Evolutionary conservation across 2,888 invertebrate species (phyloP), one percentile per base, ranked within the genome.

Genomic region (Chymomyza fuscimana): DNA sequence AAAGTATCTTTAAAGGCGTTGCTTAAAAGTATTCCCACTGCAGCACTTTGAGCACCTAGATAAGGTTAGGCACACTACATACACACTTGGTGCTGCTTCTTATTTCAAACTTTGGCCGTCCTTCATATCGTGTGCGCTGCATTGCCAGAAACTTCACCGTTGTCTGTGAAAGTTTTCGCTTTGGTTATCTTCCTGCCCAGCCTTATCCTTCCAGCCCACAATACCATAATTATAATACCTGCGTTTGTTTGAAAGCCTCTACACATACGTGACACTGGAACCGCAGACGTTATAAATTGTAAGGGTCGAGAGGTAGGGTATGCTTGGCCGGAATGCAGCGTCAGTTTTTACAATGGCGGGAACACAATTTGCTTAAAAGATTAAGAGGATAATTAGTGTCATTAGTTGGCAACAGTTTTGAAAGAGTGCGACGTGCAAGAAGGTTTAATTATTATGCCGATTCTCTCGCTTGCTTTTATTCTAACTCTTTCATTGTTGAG

Each of bases 311-410:
- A 9, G 52, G 22, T n/a, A 60, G 73, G 56, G 46, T 15, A 56
- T 2, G n/a, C n/a, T 19, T 25, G 16, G 64, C 63, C 46, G 5
- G 65, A 10, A 15, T 64, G 46, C 54, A 51, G 67, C 32, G 60
- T 29, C 64, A 67, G 69, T 75, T 74, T 75, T 72, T 65, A 76
- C 74, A 78, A 66, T 73, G 66, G 52, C 16, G 16, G 75, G 67
- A 73, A 73, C 72, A 85, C 73, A 80, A 87, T 87, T 87, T 87
- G 75, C 86, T 82, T 83, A 79, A 77, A 73, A 87, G 87, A 83
- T 83, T 87, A 83, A 80, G 81, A 77, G 80, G 79, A 80, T 85
- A 87, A 87, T 83, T 83, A 83, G 87, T 82, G 83, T 85, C 83
- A 87, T 83, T 85, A 87, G 87, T 71, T 75, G 76, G 73, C 62